phyloP scores from a whole-genome alignment of 1,140 invertebrate genomes.

The Ridgeia piscesae region DNA sequence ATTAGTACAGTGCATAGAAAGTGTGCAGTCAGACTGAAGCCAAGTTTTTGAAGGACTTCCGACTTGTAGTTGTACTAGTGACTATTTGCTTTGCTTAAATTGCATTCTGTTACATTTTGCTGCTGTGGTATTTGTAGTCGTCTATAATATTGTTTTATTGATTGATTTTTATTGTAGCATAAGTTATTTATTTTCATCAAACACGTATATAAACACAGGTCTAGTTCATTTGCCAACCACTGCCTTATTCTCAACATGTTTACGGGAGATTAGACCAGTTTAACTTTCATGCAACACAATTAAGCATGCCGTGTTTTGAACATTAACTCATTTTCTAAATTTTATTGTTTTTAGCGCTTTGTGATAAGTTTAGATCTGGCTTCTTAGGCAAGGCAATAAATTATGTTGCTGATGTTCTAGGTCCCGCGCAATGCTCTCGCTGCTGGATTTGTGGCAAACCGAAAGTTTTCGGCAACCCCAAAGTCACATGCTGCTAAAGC shows the following conservation, averaged over 20 bases:
- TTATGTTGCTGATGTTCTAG: conserved; percentile 1
- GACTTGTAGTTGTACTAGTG: not conserved
- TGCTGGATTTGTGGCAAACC: conserved; percentile 48
- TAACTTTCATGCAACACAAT: not conserved
- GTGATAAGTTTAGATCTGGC: not conserved
- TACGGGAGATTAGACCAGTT: too few relatives aligned
- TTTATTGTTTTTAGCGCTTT: not conserved
- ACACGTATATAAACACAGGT: too few relatives aligned
- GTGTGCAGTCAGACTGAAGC: not conserved
- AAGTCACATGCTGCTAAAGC: conserved; percentile 16
- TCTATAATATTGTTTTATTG: too few relatives aligned
- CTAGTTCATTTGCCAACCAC: too few relatives aligned
- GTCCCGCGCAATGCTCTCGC: conserved; percentile 42
- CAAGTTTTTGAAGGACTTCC: not conserved
- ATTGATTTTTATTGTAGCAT: too few relatives aligned
- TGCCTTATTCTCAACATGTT: too few relatives aligned
- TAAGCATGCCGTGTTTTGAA: not conserved
- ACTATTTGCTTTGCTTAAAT: not conserved
- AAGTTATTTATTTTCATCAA: too few relatives aligned
- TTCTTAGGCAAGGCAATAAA: not conserved
- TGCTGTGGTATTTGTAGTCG: not conserved
- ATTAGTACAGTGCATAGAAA: not conserved
- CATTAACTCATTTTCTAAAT: not conserved
- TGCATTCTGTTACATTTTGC: not conserved
- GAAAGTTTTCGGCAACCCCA: conserved; percentile 40